These are phyloP conservation scores for Hipparchia sbordonii DNA, from an alignment of 2,888 invertebrate genomes.

Conservation along the genomic window DNA sequence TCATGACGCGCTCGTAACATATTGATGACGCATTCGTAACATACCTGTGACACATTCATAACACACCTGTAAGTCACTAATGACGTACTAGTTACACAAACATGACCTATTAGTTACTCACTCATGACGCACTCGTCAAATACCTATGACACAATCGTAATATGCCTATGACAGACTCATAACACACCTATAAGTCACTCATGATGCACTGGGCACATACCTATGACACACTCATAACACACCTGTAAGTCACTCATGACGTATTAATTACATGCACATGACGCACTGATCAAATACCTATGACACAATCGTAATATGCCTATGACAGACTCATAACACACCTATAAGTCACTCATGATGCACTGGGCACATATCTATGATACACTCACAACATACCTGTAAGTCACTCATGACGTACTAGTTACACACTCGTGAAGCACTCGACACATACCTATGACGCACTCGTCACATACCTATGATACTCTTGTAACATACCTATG, in stretches of 20 bases:
- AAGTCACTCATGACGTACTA: neutral
- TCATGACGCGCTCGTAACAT: neutral
- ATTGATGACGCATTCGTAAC: neutral
- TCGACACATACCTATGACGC: neutral
- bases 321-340: no score
- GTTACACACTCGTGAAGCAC: neutral
- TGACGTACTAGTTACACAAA: neutral
- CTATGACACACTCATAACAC: neutral
- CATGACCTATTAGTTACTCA: neutral
- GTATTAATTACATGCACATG: neutral
- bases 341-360: neutral
- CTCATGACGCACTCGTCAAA: neutral
- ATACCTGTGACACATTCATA: neutral
- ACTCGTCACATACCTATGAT: neutral
- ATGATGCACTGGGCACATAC: neutral
- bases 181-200: neutral
- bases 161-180: no score
- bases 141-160: no score
- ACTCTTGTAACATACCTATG: neutral
- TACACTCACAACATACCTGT: neutral
- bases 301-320: no score
- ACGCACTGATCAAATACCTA: neutral
- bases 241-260: neutral
- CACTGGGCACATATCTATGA: neutral
- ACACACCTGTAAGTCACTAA: neutral